Base-by-base conservation (phyloP, 2,888 invertebrate species). In the Mechanitis messenoides region DNA sequence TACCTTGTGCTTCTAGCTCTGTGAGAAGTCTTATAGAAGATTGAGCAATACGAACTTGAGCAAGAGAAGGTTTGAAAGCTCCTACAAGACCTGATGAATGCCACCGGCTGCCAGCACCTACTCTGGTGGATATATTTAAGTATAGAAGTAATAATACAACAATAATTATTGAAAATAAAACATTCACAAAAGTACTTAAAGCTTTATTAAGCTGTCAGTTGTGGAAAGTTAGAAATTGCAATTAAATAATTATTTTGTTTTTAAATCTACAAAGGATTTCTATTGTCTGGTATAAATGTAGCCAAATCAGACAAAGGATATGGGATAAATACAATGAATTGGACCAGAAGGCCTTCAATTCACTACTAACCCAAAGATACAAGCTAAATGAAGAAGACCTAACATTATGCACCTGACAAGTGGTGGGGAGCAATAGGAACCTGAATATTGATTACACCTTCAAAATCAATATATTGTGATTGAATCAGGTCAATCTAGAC, bases 21-120 rank as follows among this genome's bases (percentile, higher is more conserved):
- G 95, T 92, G 3, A 92, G 83, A 28, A 93, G 74, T 54, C 87
- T 91, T 61, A 96, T 93, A 45, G 96, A 96, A 38, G 94, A 93
- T 76, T 96, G 94, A 0, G 96, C 94, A 59, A 97, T 88, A 71
- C 93, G 93, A 0, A 96, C 94, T 87, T 97, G 97, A 0, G 95
- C 92, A 61, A 93, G 89, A 54, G 94, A 94, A 3, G 96, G 95
- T 79, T 97, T 97, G 75, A 97, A 96, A 28, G 95, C 93, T 2
- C 97, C 96, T 11, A 97, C 93, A 42, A 97, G 86, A 0, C 97
- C 97, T 45, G 94, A 94, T 0, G 95, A 93, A 76, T 95, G 93
- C 94, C 95, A 96, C 0, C 95, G 94, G 59, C 95, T 94, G 54
- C 95, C 96, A 11, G 93, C 93, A 2, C 95, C 96, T 55, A 96